phyloP scores from a whole-genome alignment of 2,888 invertebrate genomes.

The Harpalus rufipes region DNA sequence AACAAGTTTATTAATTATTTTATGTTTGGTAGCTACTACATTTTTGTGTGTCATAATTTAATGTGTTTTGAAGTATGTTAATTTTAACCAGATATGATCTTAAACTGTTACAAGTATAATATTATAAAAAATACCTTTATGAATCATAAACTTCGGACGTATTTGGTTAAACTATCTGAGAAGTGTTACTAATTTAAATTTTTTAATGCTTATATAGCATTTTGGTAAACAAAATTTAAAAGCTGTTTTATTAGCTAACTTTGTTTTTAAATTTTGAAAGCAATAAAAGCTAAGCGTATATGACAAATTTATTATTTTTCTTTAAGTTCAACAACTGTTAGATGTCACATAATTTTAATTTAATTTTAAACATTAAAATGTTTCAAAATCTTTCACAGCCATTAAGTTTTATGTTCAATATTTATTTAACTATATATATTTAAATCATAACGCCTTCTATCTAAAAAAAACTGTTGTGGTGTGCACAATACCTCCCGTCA shows the following conservation, averaged over 20 bases:
- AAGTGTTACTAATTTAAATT: neutral
- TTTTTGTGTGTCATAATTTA: slow-evolving; percentile 45
- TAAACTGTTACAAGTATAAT: neutral
- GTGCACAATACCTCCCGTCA: too few relatives aligned
- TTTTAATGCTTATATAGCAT: neutral
- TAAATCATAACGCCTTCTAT: too few relatives aligned
- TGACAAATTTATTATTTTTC: neutral
- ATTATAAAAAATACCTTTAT: neutral
- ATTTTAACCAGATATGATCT: slow-evolving; percentile 22
- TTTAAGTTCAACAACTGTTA: neutral
- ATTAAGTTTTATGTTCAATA: neutral
- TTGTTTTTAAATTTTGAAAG: neutral
- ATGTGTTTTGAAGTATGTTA: slow-evolving; percentile 35
- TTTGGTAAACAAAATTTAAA: neutral
- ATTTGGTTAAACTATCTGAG: neutral
- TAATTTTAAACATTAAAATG: neutral
- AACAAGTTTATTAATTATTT: slow-evolving; percentile 53
- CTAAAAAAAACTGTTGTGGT: too few relatives aligned
- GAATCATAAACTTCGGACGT: neutral
- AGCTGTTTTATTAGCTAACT: neutral
- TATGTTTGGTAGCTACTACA: slow-evolving; percentile 26
- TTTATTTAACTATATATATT: too few relatives aligned
- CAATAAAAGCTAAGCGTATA: neutral
- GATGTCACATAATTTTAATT: neutral
- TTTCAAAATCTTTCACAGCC: neutral